These are phyloP conservation scores for Gephyroberyx darwinii DNA, from an alignment of 2,797 vertebrate genomes.

Conservation along the genomic window DNA sequence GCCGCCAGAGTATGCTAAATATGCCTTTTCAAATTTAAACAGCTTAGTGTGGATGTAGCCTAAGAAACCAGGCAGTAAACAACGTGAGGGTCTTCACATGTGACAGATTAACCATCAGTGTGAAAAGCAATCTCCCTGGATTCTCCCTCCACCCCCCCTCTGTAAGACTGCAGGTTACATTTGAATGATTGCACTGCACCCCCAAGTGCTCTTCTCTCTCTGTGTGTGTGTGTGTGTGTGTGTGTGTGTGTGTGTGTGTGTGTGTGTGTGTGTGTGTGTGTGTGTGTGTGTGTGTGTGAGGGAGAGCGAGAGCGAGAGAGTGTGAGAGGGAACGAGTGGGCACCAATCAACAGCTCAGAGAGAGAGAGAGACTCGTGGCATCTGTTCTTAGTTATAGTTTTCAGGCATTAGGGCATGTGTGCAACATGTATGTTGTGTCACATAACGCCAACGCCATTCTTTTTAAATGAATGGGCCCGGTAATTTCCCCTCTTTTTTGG, in stretches of 20 bases:
- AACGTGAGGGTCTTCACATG: slow-evolving; percentile 31
- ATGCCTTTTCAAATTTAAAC: too few species aligned
- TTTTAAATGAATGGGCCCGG: too few species aligned
- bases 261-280: slow-evolving; percentile 15
- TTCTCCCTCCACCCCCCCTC: slow-evolving; percentile 36
- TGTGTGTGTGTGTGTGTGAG: background rate
- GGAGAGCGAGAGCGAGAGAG: slow-evolving; percentile 14
- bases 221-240: slow-evolving; percentile 22
- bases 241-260: slow-evolving; percentile 39
- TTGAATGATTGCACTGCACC: slow-evolving; percentile 73
- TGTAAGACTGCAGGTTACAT: slow-evolving; percentile 66
- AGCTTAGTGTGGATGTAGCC: too few species aligned
- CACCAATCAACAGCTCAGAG: slow-evolving; percentile 71
- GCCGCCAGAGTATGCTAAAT: too few species aligned
- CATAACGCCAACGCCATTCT: background rate
- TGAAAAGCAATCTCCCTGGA: slow-evolving; percentile 67
- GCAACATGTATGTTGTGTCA: background rate
- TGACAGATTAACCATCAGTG: slow-evolving; percentile 58
- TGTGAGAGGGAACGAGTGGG: slow-evolving; percentile 50
- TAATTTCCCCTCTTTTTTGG: background rate
- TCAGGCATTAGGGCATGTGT: slow-evolving; percentile 26
- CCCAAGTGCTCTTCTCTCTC: slow-evolving; percentile 64
- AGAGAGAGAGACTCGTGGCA: slow-evolving; percentile 50
- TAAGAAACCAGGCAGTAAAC: slow-evolving; percentile 5
- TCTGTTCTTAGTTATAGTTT: slow-evolving; percentile 68